Evolutionary conservation across 2,113 vertebrate species (phyloP).

Genomic region (Otolemur garnettii): DNA sequence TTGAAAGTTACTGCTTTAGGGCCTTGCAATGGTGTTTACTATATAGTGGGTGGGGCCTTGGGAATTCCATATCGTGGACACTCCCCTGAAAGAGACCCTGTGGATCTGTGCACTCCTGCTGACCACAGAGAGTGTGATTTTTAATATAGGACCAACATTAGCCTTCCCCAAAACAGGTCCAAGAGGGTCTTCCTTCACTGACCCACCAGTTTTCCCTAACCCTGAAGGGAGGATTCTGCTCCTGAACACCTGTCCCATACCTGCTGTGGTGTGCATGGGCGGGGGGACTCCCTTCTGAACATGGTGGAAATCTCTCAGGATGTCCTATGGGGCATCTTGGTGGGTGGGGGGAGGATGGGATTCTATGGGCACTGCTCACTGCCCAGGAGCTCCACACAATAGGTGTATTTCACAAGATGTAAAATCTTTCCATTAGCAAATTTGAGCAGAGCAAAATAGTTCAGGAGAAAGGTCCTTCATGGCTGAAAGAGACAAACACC

Average conservation of each 20-base stretch:
- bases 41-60: background rate
- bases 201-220: background rate
- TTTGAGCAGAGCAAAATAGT: background rate
- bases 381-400: background rate
- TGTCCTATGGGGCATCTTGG: too few relatives aligned
- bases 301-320: background rate
- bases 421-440: background rate
- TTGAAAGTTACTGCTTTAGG: background rate
- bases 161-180: background rate
- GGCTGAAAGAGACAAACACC: background rate
- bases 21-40: background rate
- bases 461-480: background rate
- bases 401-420: background rate
- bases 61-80: background rate
- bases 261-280: background rate
- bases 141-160: background rate
- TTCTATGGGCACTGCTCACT: accelerated
- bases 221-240: background rate
- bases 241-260: background rate
- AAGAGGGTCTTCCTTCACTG: background rate
- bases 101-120: background rate
- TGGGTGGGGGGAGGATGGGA: background rate
- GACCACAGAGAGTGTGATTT: background rate
- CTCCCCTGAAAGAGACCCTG: background rate
- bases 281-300: background rate